Base-by-base conservation (phyloP, 1,140 invertebrate species). In the Protaetia brevitarsis region DNA sequence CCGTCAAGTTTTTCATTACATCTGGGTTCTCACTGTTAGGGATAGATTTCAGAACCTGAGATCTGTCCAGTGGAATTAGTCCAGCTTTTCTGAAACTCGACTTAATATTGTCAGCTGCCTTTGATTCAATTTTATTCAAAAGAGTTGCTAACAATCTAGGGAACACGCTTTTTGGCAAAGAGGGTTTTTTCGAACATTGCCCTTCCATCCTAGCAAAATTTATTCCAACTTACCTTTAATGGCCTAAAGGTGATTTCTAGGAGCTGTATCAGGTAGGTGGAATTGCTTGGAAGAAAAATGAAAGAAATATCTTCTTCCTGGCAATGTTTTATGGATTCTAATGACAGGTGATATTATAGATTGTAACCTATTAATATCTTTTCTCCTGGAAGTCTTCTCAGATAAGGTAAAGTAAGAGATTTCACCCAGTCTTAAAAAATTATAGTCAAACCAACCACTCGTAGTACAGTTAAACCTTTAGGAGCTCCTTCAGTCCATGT, bases 41-140 rank as follows among this genome's bases (percentile, higher is more conserved):
- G 7, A 63, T 21, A 13, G 10, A 21, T 7, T 51, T 37, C 26
- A 63, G 23, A 11, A 75, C 72, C 61, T 69, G 5, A 26, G 68
- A 21, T 63, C 60, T 27, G 69, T 75, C 64, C 13, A 76, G 41
- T 23, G 75, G 75, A 19, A 59, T 41, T 66, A 76, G 69, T 3
- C 72, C 73, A 63, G 66, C 64, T 62, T 72, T 71, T 68, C 61
- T 58, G 68, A 76, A 77, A 37, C 74, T 71, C 27, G 67, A 58
- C 21, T 21, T 68, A 26, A 71, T 64, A 66, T 74, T 74, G n/a
- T 72, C 45, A 11, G 41, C 19, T 45, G 28, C 8, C 27, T 66
- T 72, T 13, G 29, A 7, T 31, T 65, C 65, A 56, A 73, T 64
- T 41, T 36, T 27, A 21, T 67, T 41, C 10, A 68, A 28, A 10